phyloP scores from a whole-genome alignment of 35 echinoderm and acorn worm species.

The Patiria miniata region DNA sequence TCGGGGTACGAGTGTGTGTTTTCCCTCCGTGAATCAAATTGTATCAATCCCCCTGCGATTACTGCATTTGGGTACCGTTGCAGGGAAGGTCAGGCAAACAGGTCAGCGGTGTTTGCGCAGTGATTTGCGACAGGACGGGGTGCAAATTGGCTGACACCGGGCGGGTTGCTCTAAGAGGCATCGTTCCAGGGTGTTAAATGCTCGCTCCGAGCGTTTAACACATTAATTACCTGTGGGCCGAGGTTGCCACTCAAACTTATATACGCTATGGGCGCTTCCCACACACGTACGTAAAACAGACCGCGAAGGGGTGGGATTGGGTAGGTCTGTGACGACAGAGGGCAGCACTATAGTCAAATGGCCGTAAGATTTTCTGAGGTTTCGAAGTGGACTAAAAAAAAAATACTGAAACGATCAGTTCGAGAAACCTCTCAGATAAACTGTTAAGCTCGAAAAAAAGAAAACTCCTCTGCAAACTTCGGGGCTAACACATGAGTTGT shows the following conservation, averaged over 20 bases:
- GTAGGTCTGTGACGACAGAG: background rate
- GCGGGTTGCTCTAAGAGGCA: background rate
- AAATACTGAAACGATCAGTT: too few species aligned
- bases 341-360: background rate
- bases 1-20: background rate
- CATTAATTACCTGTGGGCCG: constrained; percentile 23
- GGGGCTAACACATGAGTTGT: too few species aligned
- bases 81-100: background rate
- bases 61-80: background rate
- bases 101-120: constrained; percentile 19
- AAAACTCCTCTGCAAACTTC: too few species aligned
- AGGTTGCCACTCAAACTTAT: constrained; percentile 23
- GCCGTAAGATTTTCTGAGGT: background rate
- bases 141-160: constrained; percentile 8
- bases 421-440: too few species aligned
- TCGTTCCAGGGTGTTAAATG: constrained; percentile 27
- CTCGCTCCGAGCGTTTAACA: constrained; percentile 11
- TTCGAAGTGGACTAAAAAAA: too few species aligned
- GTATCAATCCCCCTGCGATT: background rate
- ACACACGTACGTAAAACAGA: too few species aligned
- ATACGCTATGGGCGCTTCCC: background rate
- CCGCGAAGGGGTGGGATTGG: background rate
- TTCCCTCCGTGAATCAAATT: background rate
- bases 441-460: too few species aligned
- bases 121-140: constrained; percentile 30